These are phyloP conservation scores for Dynastes tityus DNA, from an alignment of 2,888 invertebrate genomes.

Conservation along the genomic window DNA sequence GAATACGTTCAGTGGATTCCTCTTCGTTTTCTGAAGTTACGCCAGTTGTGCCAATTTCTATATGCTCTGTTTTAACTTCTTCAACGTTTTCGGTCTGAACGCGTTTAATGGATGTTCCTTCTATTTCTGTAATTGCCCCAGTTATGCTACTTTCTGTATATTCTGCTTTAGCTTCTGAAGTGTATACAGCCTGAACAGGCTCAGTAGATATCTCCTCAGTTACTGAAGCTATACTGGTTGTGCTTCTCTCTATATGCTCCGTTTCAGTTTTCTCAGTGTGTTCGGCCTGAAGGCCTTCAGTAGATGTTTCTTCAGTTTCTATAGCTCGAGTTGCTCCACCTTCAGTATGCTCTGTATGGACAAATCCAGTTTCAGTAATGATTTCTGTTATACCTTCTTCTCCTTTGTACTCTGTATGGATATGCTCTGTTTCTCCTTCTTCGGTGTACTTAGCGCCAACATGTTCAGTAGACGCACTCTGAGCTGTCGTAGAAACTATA, in stretches of 20 bases:
- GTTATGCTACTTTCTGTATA: not conserved
- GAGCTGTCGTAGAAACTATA: no score
- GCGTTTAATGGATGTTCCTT: not conserved
- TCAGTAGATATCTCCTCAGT: not conserved
- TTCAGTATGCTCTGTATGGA: constrained; percentile 15
- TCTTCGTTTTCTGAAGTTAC: not conserved
- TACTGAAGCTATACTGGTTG: not conserved
- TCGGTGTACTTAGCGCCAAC: no score
- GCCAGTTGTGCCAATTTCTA: not conserved
- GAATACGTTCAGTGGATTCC: not conserved
- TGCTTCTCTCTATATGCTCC: not conserved
- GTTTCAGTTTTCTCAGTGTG: no score
- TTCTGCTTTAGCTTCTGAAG: not conserved
- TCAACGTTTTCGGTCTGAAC: constrained; percentile 14
- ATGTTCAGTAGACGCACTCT: no score
- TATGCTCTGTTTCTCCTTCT: no score
- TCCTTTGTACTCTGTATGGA: not conserved
- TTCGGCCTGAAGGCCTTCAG: not conserved
- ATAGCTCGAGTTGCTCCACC: not conserved
- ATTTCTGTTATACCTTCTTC: not conserved
- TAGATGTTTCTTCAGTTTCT: not conserved
- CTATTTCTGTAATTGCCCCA: not conserved
- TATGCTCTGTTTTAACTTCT: not conserved
- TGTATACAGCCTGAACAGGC: no score
- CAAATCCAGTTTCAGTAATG: not conserved